A percentile compares a stretch with the other conserved stretches of the same genome.
Evolutionary conservation across 2,888 invertebrate species (phyloP).

Genomic region (Ganaspis brasiliensis): DNA sequence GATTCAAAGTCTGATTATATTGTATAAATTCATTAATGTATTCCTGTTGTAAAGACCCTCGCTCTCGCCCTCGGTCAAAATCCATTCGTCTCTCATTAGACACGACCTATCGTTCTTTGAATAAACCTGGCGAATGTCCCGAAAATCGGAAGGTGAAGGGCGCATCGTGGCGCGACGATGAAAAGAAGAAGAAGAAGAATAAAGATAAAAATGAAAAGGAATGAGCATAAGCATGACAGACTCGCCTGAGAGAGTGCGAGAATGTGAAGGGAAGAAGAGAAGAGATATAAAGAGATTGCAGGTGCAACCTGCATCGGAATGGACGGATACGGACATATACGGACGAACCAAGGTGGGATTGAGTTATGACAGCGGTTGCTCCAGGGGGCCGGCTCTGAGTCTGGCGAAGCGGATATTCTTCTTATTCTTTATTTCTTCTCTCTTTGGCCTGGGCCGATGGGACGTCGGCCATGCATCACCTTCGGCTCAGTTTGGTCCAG

Average conservation of each 20-base stretch:
- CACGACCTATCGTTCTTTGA: neutral
- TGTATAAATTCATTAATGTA: no score
- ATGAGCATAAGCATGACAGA: conserved; percentile 37
- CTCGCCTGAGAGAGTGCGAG: conserved; percentile 48
- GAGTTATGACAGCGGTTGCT: conserved; percentile 81
- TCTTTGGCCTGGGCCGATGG: conserved; percentile 71
- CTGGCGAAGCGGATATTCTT: conserved; percentile 77
- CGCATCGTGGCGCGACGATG: conserved; percentile 45
- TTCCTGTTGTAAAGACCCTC: no score
- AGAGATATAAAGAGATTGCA: conserved; percentile 55
- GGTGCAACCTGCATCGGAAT: conserved; percentile 69
- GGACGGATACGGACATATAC: conserved; percentile 64
- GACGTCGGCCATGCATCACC: conserved; percentile 80
- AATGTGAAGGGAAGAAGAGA: conserved; percentile 2
- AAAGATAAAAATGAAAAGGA: conserved; percentile 10
- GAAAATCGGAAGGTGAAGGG: conserved; percentile 1
- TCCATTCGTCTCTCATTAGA: neutral
- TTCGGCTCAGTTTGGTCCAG: conserved; percentile 77
- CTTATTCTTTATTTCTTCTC: conserved; percentile 78
- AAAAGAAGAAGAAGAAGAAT: neutral
- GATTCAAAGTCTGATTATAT: no score
- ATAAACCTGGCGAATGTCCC: neutral
- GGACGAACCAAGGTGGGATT: conserved; percentile 79
- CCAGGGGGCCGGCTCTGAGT: conserved; percentile 76
- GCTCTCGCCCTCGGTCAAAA: no score